Percentiles rank a stretch among this genome's conserved stretches.
phyloP scores from a whole-genome alignment of 2,797 vertebrate genomes.

The Scleropages formosus region DNA sequence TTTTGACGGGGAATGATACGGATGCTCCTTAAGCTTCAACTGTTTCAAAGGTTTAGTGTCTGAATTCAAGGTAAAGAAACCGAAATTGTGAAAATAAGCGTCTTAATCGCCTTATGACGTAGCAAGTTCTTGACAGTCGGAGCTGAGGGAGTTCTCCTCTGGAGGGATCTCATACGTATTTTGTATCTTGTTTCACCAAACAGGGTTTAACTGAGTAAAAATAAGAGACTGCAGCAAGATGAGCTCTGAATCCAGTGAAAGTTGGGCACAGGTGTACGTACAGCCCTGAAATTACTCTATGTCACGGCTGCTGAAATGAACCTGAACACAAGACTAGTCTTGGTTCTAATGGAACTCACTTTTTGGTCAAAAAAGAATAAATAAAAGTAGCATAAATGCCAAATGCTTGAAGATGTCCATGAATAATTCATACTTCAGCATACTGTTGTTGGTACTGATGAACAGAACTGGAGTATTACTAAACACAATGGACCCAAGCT shows the following conservation, averaged over 20 bases:
- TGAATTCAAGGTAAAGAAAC: neutral
- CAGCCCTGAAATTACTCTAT: too few relatives aligned
- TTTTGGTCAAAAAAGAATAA: too few relatives aligned
- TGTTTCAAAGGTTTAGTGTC: neutral
- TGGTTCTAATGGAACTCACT: too few relatives aligned
- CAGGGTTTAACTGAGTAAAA: neutral
- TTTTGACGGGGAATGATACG: neutral
- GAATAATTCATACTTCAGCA: too few relatives aligned
- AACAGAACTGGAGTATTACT: too few relatives aligned
- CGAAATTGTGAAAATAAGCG: neutral
- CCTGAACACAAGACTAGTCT: too few relatives aligned
- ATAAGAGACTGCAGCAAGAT: neutral
- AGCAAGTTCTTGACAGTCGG: neutral
- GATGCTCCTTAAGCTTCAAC: neutral
- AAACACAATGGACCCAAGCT: too few relatives aligned
- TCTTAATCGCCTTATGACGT: neutral
- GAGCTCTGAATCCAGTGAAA: neutral
- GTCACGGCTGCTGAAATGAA: too few relatives aligned
- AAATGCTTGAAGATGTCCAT: too few relatives aligned
- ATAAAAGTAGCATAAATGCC: too few relatives aligned
- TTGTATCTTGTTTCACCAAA: neutral
- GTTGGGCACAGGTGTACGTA: too few relatives aligned
- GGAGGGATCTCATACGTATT: neutral
- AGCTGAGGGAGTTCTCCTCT: neutral
- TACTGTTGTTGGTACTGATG: too few relatives aligned